Conservation (phyloP, 2,888 invertebrate genomes). For the Xylocampa areola region DNA sequence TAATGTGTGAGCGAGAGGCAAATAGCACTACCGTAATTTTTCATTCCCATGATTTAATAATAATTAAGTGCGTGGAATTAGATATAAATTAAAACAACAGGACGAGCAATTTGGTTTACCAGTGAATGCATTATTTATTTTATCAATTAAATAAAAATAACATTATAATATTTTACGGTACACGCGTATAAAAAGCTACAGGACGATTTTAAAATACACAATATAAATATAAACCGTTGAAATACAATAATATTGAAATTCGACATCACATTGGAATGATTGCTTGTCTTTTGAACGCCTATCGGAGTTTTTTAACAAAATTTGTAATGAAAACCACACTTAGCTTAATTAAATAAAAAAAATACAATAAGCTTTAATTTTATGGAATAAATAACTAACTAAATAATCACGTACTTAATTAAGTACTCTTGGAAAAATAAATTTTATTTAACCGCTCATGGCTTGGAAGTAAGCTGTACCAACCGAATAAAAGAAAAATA, state of each 20-base stretch:
- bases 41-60: too few species aligned
- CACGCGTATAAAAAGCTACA: conserved; percentile 53
- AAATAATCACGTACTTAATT: conserved; percentile 11
- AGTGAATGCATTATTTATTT: conserved; percentile 30
- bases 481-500: conserved; percentile 10
- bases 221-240: conserved; percentile 13
- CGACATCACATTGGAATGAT: conserved; percentile 42
- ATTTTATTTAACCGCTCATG: conserved; percentile 3
- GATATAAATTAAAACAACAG: conserved; percentile 21
- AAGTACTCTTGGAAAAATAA: conserved; percentile 23
- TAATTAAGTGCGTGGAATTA: not conserved
- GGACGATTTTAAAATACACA: conserved; percentile 16
- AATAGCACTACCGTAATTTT: too few species aligned
- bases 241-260: conserved; percentile 1
- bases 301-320: not conserved
- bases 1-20: too few species aligned
- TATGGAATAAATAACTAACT: conserved; percentile 29
- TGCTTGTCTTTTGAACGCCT: conserved; percentile 28
- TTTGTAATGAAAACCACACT: not conserved
- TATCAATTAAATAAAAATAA: conserved; percentile 21
- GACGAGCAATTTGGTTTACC: conserved; percentile 6
- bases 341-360: not conserved
- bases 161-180: conserved; percentile 24
- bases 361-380: conserved; percentile 3
- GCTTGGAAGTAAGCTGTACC: conserved; percentile 10